These are phyloP conservation scores for Asobara japonica DNA, from an alignment of 1,140 invertebrate species.

Conservation along the genomic window DNA sequence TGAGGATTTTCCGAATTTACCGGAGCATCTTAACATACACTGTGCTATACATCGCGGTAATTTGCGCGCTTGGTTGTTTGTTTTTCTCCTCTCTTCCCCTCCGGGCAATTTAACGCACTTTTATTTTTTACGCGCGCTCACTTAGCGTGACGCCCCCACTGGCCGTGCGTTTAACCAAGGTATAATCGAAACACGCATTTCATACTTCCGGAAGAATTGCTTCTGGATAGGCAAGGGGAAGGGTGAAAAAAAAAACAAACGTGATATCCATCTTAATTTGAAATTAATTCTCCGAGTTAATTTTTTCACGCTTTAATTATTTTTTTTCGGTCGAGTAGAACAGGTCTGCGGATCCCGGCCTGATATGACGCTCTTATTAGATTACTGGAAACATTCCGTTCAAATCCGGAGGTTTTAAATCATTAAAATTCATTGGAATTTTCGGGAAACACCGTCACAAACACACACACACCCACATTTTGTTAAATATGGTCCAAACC, in stretches of 20 bases:
- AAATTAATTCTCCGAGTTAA: background rate
- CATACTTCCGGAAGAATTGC: conserved; percentile 16
- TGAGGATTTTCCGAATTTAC: background rate
- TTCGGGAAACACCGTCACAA: no score
- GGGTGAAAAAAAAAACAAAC: background rate
- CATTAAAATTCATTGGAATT: no score
- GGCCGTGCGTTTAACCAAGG: background rate
- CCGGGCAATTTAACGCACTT: background rate
- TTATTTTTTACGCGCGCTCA: background rate
- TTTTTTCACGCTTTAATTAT: background rate
- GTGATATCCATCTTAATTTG: background rate
- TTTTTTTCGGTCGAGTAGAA: no score
- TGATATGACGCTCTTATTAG: no score
- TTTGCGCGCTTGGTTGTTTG: background rate
- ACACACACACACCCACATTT: no score
- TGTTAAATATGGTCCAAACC: no score
- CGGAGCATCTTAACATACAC: background rate
- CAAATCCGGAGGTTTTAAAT: no score
- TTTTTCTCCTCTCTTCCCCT: background rate
- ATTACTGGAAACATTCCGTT: no score
- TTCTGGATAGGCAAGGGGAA: background rate
- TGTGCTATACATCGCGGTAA: background rate
- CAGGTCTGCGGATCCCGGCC: no score
- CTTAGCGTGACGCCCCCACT: background rate
- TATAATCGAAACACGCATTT: conserved; percentile 7